Percentiles rank a stretch among this genome's conserved stretches.
Evolutionary conservation across 1,140 invertebrate species (phyloP).

Genomic region (Frieseomelitta varia): DNA sequence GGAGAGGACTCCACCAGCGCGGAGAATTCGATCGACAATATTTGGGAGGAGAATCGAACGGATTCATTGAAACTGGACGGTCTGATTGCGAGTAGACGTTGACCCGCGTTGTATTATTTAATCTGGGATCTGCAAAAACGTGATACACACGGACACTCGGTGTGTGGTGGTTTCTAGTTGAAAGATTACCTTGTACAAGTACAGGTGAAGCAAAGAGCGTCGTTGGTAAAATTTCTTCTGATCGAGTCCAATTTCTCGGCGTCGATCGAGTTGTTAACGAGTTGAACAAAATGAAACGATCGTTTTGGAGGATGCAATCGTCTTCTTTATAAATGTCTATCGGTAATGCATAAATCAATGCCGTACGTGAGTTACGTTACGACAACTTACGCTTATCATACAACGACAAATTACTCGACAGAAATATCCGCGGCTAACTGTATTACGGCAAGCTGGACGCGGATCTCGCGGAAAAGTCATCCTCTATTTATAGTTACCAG

Average conservation of each 20-base stretch:
- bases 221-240: not conserved
- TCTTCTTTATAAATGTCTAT: not conserved
- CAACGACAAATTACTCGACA: not conserved
- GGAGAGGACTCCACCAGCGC: not conserved
- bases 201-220: not conserved
- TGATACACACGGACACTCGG: not conserved
- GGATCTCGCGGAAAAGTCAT: not conserved
- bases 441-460: not conserved
- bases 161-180: not conserved
- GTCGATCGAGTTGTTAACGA: too few species aligned
- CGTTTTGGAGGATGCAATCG: too few species aligned
- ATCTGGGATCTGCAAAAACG: not conserved
- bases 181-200: too few species aligned
- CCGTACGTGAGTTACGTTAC: not conserved
- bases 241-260: not conserved
- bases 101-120: not conserved
- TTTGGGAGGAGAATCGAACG: constrained; percentile 4
- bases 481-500: not conserved
- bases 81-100: constrained; percentile 5
- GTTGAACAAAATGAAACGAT: too few species aligned
- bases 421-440: not conserved
- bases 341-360: not conserved
- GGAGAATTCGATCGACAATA: not conserved
- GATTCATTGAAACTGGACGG: not conserved
- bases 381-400: not conserved